A percentile compares a stretch with the other conserved stretches of the same genome.
phyloP scores from a whole-genome alignment of 2,113 vertebrate species.

The Acrocephalus arundinaceus region DNA sequence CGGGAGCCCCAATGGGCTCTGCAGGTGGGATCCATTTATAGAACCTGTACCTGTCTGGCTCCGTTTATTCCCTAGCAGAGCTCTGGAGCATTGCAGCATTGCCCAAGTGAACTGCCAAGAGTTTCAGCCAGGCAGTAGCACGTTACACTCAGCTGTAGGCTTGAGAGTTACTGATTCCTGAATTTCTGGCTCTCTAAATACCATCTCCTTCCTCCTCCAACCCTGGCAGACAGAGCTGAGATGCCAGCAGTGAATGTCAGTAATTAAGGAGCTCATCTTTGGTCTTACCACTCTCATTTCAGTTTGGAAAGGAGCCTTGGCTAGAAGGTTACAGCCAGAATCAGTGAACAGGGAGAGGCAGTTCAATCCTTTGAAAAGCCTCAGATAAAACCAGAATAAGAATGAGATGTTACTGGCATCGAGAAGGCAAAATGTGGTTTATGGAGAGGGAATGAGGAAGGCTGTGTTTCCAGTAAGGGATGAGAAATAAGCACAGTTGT shows the following conservation, averaged over 20 bases:
- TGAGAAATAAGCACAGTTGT: neutral
- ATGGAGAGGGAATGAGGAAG: neutral
- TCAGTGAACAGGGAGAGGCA: neutral
- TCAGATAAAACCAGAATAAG: neutral
- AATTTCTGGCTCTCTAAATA: slow-evolving; percentile 2
- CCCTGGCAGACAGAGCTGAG: neutral
- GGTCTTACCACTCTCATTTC: neutral
- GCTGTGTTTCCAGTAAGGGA: neutral
- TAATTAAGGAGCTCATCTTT: neutral
- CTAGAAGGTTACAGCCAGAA: neutral
- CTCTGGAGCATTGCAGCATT: neutral
- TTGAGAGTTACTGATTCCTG: neutral
- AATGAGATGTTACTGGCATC: neutral
- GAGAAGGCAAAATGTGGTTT: neutral
- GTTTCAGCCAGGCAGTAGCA: slow-evolving; percentile 39
- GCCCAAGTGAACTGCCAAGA: neutral
- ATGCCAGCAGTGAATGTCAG: neutral
- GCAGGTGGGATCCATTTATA: slow-evolving; percentile 13
- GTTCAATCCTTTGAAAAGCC: neutral
- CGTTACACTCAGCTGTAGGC: neutral
- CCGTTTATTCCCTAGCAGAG: neutral
- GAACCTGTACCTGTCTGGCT: neutral
- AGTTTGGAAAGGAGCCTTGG: neutral
- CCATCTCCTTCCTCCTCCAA: neutral
- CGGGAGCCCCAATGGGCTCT: slow-evolving; percentile 3